Percentiles rank a stretch among this genome's conserved stretches.
Conservation (phyloP, 2,888 invertebrate genomes). For the Pammene aurita region DNA sequence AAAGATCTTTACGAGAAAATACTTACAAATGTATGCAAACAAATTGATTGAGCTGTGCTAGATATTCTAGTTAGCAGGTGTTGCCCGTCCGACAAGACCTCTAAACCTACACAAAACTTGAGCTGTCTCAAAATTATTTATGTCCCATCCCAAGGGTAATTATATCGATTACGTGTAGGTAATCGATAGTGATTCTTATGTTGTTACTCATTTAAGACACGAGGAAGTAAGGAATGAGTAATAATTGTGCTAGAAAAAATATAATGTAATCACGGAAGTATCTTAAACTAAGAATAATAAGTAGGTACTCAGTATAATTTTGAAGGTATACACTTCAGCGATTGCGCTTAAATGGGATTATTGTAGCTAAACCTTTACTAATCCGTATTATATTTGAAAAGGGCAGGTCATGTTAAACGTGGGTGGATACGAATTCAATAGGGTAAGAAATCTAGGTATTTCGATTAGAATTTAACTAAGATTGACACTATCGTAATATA, state of each 20-base stretch:
- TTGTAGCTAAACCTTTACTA: neutral
- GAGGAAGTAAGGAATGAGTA: conserved; percentile 21
- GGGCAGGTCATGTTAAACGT: conserved; percentile 24
- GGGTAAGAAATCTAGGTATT: conserved; percentile 1
- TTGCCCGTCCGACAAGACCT: neutral
- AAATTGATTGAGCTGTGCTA: conserved; percentile 7
- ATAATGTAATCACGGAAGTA: conserved; percentile 23
- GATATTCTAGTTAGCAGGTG: neutral
- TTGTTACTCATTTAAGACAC: neutral
- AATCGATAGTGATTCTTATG: conserved; percentile 10
- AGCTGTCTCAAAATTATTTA: neutral
- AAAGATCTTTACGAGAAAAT: neutral
- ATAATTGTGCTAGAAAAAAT: conserved; percentile 15
- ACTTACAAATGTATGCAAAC: conserved; percentile 4
- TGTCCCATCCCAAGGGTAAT: neutral
- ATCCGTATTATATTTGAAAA: conserved; percentile 16
- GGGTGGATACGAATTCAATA: conserved; percentile 16
- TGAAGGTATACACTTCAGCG: neutral
- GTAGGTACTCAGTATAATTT: neutral
- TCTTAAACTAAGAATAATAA: conserved; percentile 2
- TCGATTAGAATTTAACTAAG: neutral
- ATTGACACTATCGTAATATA: conserved; percentile 10
- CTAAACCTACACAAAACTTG: conserved; percentile 16
- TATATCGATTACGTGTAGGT: conserved; percentile 19
- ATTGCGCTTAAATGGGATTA: conserved; percentile 8